Base-by-base conservation (phyloP, 2,797 vertebrate genomes). In the Myripristis murdjan region DNA sequence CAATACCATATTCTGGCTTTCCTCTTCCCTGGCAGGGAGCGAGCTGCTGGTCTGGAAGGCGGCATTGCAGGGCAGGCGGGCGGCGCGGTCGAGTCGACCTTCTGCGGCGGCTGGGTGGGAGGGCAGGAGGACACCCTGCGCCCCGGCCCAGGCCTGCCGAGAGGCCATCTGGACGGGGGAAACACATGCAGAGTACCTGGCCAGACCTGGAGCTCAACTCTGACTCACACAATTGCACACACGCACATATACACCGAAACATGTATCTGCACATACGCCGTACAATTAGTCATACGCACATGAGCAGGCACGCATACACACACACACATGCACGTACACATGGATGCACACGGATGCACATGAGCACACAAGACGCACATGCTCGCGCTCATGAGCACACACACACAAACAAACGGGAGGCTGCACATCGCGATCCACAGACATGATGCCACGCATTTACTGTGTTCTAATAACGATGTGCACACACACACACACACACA, bases 161-260 rank as follows among this genome's bases (percentile, higher is more conserved):
- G 93, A 92, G 89, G 83, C 95, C 94, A 95, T 95, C 95, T 95
- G 95, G 94, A 93, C 90, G 69, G 87, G 91, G 92, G 90, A 94
- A 94, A 93, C 93, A 93, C 92, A 93, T 75, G 91, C 93, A 90
- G 92, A 90, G 93, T 90, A 93, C 91, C 93, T 93, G 93, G 92
- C 91, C 84, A 88, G 87, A 91, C 88, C 90, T 86, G 83, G 83
- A 88, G 77, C 86, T 87, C 78, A 66, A 79, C 79, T 80, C 87
- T 85, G 84, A 86, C 90, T 88, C 81, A 87, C 83, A 73, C 75
- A 59, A 70, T 71, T 65, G 18, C 69, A 47, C 70, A 72, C 73
- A 67, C 77, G 57, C 62, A 31, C 69, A 28, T 31, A 64, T 66
- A 76, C 66, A 33, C 31, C n/a, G n/a, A n/a, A n/a, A n/a, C n/a